Base-by-base conservation (phyloP, 2,797 vertebrate species). In the Rhyacichthys aspro region DNA sequence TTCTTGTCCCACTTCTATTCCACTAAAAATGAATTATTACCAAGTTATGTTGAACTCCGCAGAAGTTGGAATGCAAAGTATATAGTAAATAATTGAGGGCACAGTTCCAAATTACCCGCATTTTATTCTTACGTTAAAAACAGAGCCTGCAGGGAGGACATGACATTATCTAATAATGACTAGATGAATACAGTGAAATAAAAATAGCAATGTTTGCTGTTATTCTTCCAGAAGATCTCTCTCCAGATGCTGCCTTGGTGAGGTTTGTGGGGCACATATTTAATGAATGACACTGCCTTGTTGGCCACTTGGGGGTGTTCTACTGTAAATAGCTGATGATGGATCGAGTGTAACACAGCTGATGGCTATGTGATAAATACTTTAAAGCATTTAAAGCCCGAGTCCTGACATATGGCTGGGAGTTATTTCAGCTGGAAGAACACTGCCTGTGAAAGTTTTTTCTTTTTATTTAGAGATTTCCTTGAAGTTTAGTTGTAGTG, bases 231-330 rank as follows among this genome's bases (percentile, higher is more conserved):
- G 12, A 34, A 5, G 18, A 34, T 41, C 17, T 52, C 4, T 72
- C 38, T 50, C 43, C 19, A 34, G 36, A 37, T 43, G 8, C 28
- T 28, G 68, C 44, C 14, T 50, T 61, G 43, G 46, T 63, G 23
- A 58, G 63, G 62, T 74, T 83, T 76, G 55, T 62, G 64, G 67
- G 69, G 32, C 59, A 63, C 3, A 46, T 54, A 43, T 73, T 59
- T 65, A 67, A 52, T 70, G 70, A 79, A 72, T 68, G 67, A 58
- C 52, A 57, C 7, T 14, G 36, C 47, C 23, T 43, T 57, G 18
- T 61, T 45, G 49, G 54, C 59, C 70, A 1, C 60, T 63, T 43
- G 32, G 63, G 53, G 16, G 36, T 57, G 11, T 54, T 64, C 28
- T 14, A 46, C 17, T 41, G 56, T 64, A 64, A 70, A 72, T 64